Base-by-base conservation (phyloP, 2,113 vertebrate species). In the Podarcis muralis region DNA sequence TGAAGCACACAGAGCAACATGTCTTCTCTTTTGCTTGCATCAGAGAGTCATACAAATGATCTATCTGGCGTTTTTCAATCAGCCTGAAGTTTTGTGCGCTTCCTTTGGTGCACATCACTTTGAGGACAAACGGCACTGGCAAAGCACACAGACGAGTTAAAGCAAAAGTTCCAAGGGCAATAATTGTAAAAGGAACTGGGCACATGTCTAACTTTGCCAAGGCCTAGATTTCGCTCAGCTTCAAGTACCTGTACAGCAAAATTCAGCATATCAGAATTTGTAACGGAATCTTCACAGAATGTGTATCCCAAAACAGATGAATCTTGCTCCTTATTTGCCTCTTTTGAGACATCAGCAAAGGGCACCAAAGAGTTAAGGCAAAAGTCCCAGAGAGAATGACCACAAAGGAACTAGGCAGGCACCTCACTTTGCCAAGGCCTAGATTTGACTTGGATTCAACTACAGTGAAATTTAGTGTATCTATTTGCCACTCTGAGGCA, bases 1-100 rank as follows among this genome's bases (percentile, higher is more conserved):
- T 86, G 89, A 87, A 89, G 81, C 84, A 5, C 83, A 82, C 74
- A 76, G 75, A 89, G 88, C 75, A 90, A 87, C 79, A 62, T 93
- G 88, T 71, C 87, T 48, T 90, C 84, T 13, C 68, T 87, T 69
- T 40, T 88, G 92, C 72, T 90, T 87, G 85, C 84, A 83, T 92
- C 78, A 88, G 91, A 75, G 57, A 43, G 20, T 22, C 65, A 83
- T 25, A 77, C 22, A 89, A 84, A 90, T 18, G 83, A 89, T 86
- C 59, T 1, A 0, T 87, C 87, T 93, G 87, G 71, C 83, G 83
- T 62, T 74, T 74, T 92, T 16, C 68, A 40, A 48, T 40, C 81
- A 82, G 84, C 35, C 4, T 1, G 53, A 8, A 43, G 85, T 88
- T 87, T 90, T 87, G 71, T 71, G 32, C 0, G 0, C 71, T 80